Evolutionary conservation across 2,797 vertebrate genomes (phyloP).

Genomic region (Sebastes kiyomatsui): DNA sequence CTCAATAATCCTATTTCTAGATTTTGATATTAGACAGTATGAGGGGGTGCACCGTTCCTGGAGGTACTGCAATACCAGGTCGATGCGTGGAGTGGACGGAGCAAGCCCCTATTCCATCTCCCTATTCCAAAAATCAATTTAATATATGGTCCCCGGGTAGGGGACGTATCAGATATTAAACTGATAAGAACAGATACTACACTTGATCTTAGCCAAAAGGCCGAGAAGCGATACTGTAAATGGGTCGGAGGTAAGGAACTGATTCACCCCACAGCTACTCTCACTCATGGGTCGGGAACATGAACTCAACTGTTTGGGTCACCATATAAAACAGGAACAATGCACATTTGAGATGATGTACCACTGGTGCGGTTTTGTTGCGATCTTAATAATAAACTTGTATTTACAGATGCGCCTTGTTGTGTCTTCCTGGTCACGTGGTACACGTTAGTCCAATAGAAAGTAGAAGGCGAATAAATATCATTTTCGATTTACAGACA

Average conservation of each 20-base stretch:
- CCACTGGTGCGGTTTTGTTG: background rate
- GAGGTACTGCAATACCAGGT: background rate
- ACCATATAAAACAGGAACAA: background rate
- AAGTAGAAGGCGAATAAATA: background rate
- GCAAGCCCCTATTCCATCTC: constrained; percentile 36
- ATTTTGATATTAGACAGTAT: background rate
- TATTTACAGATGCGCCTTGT: background rate
- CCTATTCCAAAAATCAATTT: constrained; percentile 37
- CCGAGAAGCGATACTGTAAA: background rate
- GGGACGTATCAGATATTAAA: constrained; percentile 35
- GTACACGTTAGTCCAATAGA: background rate
- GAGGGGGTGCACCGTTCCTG: background rate
- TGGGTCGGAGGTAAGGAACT: fast-evolving
- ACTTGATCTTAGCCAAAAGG: constrained; percentile 28
- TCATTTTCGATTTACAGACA: background rate
- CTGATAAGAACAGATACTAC: constrained; percentile 10
- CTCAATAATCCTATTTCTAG: too few species aligned
- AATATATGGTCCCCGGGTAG: constrained; percentile 32
- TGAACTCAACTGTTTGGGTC: fast-evolving
- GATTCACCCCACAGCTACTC: background rate
- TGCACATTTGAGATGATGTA: background rate
- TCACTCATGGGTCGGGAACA: background rate
- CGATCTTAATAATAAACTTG: background rate
- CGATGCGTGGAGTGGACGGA: constrained; percentile 25
- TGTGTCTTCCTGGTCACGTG: background rate